These are phyloP conservation scores for Sturmia bella DNA, from an alignment of 2,888 invertebrate genomes.

Conservation along the genomic window DNA sequence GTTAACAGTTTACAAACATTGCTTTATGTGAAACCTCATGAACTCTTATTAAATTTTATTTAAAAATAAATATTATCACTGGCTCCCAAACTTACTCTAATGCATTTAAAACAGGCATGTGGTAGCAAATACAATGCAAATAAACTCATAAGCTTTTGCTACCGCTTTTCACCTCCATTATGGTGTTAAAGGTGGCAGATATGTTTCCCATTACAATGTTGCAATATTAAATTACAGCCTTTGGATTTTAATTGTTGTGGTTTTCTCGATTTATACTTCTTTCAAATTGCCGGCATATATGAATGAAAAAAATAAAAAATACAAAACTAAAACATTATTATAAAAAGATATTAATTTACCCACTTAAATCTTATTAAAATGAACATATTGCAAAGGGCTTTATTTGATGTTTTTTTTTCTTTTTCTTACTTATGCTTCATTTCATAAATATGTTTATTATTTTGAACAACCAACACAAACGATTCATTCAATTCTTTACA, in stretches of 20 bases:
- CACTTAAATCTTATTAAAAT: constrained; percentile 7
- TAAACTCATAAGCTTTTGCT: no score
- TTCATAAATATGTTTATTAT: constrained; percentile 29
- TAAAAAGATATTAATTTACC: constrained; percentile 42
- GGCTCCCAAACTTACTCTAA: no score
- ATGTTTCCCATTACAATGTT: constrained; percentile 38
- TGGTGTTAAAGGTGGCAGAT: background rate
- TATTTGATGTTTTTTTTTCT: background rate
- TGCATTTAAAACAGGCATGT: no score
- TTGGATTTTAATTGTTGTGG: constrained; percentile 35
- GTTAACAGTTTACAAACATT: no score
- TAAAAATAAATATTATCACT: no score
- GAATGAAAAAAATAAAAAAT: background rate
- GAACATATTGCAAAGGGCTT: constrained; percentile 11
- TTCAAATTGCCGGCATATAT: constrained; percentile 22
- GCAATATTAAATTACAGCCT: constrained; percentile 30
- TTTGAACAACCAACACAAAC: constrained; percentile 4
- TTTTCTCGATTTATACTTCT: constrained; percentile 15
- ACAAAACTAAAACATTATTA: constrained; percentile 3
- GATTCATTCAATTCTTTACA: constrained; percentile 49
- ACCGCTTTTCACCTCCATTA: no score
- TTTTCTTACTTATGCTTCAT: constrained; percentile 11
- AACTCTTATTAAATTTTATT: no score
- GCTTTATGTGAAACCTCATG: no score
- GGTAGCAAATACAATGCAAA: no score